Percentiles rank a stretch among this genome's conserved stretches.
Conservation (phyloP, 1,140 invertebrate species). For the Trichoplusia ni region DNA sequence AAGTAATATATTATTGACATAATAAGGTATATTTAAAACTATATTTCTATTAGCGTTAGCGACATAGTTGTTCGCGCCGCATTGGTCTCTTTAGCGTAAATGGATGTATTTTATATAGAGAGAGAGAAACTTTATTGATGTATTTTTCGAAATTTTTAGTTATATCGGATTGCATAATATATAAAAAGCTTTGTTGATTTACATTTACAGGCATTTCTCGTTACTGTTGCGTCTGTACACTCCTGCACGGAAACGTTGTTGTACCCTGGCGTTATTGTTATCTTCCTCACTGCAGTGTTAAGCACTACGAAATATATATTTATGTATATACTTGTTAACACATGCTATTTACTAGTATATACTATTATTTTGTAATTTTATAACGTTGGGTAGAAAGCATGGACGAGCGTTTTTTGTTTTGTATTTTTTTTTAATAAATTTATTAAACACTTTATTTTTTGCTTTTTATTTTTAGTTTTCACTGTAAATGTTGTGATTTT, state of each 20-base stretch:
- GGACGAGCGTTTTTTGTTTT: constrained; percentile 65
- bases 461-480: constrained; percentile 46
- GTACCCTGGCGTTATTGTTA: constrained; percentile 35
- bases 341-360: constrained; percentile 56
- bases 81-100: constrained; percentile 64
- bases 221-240: constrained; percentile 9
- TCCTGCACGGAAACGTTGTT: constrained; percentile 21
- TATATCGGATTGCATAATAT: constrained; percentile 46
- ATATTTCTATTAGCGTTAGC: constrained; percentile 24
- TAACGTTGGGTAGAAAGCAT: constrained; percentile 66
- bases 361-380: constrained; percentile 62
- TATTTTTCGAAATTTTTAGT: constrained; percentile 72
- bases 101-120: constrained; percentile 61
- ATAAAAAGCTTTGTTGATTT: constrained; percentile 34
- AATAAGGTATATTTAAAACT: constrained; percentile 34
- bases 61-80: constrained; percentile 41
- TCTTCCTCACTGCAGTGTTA: constrained; percentile 40
- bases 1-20: constrained; percentile 64
- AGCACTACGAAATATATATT: constrained; percentile 51
- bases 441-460: constrained; percentile 71
- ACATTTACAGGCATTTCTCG: constrained; percentile 28
- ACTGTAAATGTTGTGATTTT: neutral
- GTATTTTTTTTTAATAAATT: constrained; percentile 78
- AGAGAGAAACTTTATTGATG: constrained; percentile 52
- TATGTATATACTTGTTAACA: constrained; percentile 63